Conservation (phyloP, 2,797 vertebrate genomes). For the Poecilia velifera region DNA sequence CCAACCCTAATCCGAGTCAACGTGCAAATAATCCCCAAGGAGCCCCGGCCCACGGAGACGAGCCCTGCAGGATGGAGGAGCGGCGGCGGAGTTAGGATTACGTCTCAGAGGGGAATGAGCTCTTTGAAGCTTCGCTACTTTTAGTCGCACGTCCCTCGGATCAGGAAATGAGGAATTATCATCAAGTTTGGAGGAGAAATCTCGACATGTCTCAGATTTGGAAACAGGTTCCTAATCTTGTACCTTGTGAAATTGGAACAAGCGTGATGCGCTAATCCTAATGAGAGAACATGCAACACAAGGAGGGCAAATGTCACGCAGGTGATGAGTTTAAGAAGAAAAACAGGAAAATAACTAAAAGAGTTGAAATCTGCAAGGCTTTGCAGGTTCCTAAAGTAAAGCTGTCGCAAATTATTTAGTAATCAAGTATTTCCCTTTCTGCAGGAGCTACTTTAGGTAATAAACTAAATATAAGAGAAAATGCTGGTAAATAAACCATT, state of each 20-base stretch:
- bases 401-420: too few species aligned
- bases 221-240: conserved; percentile 47
- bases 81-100: conserved; percentile 65
- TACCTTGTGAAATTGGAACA: conserved; percentile 23
- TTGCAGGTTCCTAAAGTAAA: background rate
- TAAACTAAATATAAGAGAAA: too few species aligned
- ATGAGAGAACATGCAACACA: conserved; percentile 21
- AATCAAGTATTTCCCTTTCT: too few species aligned
- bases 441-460: too few species aligned
- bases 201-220: conserved; percentile 62
- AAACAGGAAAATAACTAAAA: background rate
- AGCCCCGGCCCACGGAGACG: conserved; percentile 60
- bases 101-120: conserved; percentile 41
- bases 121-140: conserved; percentile 71
- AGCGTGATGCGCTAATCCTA: conserved; percentile 20
- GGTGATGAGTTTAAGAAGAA: background rate
- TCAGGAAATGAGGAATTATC: conserved; percentile 76
- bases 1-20: conserved; percentile 72
- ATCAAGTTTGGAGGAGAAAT: conserved; percentile 52
- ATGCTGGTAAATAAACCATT: too few species aligned
- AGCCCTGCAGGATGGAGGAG: conserved; percentile 35
- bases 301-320: background rate
- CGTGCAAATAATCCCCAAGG: conserved; percentile 72
- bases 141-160: conserved; percentile 48
- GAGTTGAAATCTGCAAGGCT: background rate